phyloP scores from a whole-genome alignment of 2,888 invertebrate species.

The Stegana nigrithorax region DNA sequence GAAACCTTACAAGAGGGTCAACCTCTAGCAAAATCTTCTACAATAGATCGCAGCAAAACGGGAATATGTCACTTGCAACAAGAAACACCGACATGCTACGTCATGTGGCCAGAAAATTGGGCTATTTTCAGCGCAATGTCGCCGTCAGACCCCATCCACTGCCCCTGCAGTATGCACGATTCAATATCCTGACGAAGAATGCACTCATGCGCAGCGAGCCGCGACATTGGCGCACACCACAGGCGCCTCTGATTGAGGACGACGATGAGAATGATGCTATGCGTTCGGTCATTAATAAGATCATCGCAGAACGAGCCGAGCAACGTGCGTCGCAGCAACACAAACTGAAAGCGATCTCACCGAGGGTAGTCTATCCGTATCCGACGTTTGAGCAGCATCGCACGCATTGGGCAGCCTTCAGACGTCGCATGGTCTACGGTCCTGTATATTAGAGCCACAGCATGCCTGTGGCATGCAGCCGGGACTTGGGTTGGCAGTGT shows the following conservation, averaged over 20 bases:
- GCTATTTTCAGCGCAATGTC: too few relatives aligned
- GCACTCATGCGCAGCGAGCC: background rate
- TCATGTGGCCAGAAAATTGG: too few relatives aligned
- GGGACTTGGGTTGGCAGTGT: too few relatives aligned
- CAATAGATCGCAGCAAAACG: too few relatives aligned
- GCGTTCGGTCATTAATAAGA: constrained; percentile 22
- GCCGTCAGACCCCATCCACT: too few relatives aligned
- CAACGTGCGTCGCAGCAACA: background rate
- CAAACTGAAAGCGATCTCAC: constrained; percentile 17
- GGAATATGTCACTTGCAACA: too few relatives aligned
- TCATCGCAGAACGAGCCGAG: constrained; percentile 24
- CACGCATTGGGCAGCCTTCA: constrained; percentile 44
- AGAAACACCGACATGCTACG: too few relatives aligned
- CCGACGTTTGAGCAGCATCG: constrained; percentile 39
- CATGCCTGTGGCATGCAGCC: too few relatives aligned
- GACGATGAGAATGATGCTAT: constrained; percentile 30
- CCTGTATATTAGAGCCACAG: constrained; percentile 4
- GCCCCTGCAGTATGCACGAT: too few relatives aligned
- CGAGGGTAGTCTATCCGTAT: constrained; percentile 40
- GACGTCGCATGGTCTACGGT: constrained; percentile 43
- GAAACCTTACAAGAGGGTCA: too few relatives aligned
- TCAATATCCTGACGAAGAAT: background rate
- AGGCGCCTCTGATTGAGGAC: background rate
- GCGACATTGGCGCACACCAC: background rate
- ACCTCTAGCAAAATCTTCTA: too few relatives aligned